Conservation (phyloP, 2,888 invertebrate species). For the Scaptomyza tumidula region DNA sequence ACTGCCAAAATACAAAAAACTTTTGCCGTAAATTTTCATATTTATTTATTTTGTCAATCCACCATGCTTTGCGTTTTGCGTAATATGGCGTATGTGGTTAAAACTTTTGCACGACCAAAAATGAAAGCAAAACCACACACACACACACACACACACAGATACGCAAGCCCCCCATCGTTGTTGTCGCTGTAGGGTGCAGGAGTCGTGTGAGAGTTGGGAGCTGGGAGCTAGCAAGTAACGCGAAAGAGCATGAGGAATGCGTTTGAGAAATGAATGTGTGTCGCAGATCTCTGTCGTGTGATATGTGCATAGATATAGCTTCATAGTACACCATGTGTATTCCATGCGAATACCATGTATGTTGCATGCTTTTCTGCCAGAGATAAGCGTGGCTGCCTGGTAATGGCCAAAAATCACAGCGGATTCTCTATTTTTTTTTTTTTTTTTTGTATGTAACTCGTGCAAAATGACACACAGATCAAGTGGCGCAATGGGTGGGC, state of each 20-base stretch:
- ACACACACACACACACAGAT: not conserved
- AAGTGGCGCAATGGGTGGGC: conserved; percentile 52
- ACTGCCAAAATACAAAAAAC: conserved; percentile 68
- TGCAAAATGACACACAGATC: conserved; percentile 67
- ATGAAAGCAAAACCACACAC: conserved; percentile 25
- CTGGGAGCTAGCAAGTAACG: conserved; percentile 4
- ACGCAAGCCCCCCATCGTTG: not conserved
- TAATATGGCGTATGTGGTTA: conserved; percentile 63
- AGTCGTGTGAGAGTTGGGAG: conserved; percentile 5
- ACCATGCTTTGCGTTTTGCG: conserved; percentile 64
- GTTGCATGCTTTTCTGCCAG: conserved; percentile 59
- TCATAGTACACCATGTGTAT: conserved; percentile 47
- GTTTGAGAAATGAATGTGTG: conserved; percentile 64
- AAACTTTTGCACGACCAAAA: conserved; percentile 55
- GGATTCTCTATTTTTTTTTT: conserved; percentile 45
- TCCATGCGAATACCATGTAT: conserved; percentile 46
- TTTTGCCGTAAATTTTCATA: conserved; percentile 79
- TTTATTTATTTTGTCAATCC: conserved; percentile 81
- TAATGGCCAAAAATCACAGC: conserved; percentile 78
- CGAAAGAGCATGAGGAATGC: conserved; percentile 54
- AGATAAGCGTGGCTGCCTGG: conserved; percentile 65
- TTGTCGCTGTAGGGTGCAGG: not conserved
- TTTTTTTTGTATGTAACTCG: conserved; percentile 24
- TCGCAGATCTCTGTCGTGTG: conserved; percentile 63
- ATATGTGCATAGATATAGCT: conserved; percentile 69